These are phyloP conservation scores for Taxidea taxus DNA, from an alignment of 2,113 vertebrate genomes.

Conservation along the genomic window DNA sequence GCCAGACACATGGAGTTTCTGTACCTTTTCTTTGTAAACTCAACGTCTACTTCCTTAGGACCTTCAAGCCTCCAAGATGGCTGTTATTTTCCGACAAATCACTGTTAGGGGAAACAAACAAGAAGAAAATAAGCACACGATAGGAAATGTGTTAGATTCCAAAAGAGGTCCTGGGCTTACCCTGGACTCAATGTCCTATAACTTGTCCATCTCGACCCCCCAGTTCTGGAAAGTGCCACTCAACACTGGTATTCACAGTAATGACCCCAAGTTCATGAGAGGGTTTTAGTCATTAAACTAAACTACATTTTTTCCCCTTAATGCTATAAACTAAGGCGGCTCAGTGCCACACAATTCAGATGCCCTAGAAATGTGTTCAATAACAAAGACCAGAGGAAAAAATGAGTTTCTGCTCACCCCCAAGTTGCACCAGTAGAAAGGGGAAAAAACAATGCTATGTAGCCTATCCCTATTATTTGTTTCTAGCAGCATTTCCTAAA, in stretches of 20 bases:
- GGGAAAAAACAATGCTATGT: neutral
- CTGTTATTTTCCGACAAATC: constrained; percentile 26
- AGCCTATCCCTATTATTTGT: neutral
- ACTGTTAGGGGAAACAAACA: neutral
- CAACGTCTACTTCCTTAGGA: neutral
- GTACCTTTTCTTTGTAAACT: neutral
- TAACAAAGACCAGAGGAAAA: neutral
- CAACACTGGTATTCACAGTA: neutral
- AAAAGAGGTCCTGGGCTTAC: neutral
- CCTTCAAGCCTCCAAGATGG: neutral
- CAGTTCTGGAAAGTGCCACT: neutral
- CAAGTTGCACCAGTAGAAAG: neutral
- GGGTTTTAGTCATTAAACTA: neutral
- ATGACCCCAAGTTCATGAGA: neutral
- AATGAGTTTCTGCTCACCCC: neutral
- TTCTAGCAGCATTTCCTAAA: constrained; percentile 26
- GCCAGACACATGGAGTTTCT: neutral
- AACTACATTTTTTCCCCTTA: neutral
- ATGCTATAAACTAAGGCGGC: neutral
- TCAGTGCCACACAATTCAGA: neutral
- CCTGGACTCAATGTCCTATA: neutral
- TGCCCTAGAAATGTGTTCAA: neutral
- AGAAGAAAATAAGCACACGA: constrained; percentile 8
- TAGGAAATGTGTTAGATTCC: neutral
- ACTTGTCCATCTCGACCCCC: neutral